Evolutionary conservation across 2,797 vertebrate genomes (phyloP).

Genomic region (Sebastes paucispinis): DNA sequence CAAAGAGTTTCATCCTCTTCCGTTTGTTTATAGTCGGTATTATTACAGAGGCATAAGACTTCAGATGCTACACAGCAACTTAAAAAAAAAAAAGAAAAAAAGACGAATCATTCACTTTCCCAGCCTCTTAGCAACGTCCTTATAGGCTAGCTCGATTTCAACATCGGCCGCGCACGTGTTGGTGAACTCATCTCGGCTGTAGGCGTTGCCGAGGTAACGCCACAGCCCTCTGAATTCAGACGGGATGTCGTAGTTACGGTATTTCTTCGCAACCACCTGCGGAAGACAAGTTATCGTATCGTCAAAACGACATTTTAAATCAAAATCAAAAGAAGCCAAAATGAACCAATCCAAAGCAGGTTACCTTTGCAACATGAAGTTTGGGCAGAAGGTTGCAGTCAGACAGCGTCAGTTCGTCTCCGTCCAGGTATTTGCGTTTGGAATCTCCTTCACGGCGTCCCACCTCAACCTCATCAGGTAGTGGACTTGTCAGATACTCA

Average conservation of each 20-base stretch:
- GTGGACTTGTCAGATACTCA: constrained; percentile 86
- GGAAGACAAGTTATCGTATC: constrained; percentile 10
- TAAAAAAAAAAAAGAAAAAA: not conserved
- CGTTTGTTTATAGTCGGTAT: not conserved
- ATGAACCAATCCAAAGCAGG: not conserved
- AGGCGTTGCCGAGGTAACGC: constrained; percentile 93
- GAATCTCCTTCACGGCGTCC: constrained; percentile 71
- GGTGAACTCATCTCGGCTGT: constrained; percentile 91
- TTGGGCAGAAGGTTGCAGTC: constrained; percentile 99
- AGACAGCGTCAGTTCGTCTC: constrained; percentile 92
- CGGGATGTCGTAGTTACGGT: constrained; percentile 93
- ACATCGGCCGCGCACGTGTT: constrained; percentile 93
- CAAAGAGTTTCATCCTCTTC: not conserved
- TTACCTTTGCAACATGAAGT: constrained; percentile 97
- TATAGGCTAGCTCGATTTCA: constrained; percentile 94
- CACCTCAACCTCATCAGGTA: constrained; percentile 86
- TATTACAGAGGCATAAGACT: not conserved
- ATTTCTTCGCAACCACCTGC: constrained; percentile 95
- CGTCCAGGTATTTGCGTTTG: constrained; percentile 91
- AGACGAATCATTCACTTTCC: constrained; percentile 76
- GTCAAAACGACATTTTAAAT: not conserved
- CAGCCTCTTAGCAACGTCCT: constrained; percentile 93
- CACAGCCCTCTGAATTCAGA: constrained; percentile 89
- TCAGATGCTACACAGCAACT: not conserved
- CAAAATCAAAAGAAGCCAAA: not conserved